A percentile compares a stretch with the other conserved stretches of the same genome.
Evolutionary conservation across 2,797 vertebrate genomes (phyloP).

Genomic region (Dendrocincla fuliginosa): DNA sequence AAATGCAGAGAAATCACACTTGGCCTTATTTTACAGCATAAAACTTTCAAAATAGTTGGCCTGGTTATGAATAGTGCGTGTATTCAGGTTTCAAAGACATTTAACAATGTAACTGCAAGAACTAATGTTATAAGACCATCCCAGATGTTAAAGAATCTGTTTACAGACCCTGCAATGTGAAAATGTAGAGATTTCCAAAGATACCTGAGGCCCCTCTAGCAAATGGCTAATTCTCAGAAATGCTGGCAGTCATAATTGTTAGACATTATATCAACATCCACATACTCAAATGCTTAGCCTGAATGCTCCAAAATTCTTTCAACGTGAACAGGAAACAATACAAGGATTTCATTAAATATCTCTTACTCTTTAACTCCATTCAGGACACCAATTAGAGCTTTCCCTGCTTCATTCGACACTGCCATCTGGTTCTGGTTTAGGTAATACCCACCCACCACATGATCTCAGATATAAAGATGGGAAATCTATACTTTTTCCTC

Average conservation of each 20-base stretch:
- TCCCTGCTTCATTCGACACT: neutral
- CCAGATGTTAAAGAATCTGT: neutral
- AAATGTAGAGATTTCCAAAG: neutral
- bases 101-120: neutral
- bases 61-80: neutral
- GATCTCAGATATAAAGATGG: neutral
- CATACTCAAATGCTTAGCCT: neutral
- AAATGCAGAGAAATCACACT: neutral
- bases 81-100: neutral
- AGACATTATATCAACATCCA: neutral
- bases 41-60: neutral
- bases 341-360: neutral
- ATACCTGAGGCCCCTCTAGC: neutral
- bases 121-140: neutral
- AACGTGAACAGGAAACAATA: neutral
- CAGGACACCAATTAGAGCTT: neutral
- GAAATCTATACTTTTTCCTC: neutral
- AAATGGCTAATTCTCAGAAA: neutral
- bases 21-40: neutral
- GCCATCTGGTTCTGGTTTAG: neutral
- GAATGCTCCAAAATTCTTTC: neutral
- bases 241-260: neutral
- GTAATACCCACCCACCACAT: neutral
- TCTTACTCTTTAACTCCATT: neutral
- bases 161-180: neutral